Evolutionary conservation across 2,888 invertebrate genomes (phyloP), one percentile per base, ranked within the genome.

Genomic region (Ornithoptera priamus): DNA sequence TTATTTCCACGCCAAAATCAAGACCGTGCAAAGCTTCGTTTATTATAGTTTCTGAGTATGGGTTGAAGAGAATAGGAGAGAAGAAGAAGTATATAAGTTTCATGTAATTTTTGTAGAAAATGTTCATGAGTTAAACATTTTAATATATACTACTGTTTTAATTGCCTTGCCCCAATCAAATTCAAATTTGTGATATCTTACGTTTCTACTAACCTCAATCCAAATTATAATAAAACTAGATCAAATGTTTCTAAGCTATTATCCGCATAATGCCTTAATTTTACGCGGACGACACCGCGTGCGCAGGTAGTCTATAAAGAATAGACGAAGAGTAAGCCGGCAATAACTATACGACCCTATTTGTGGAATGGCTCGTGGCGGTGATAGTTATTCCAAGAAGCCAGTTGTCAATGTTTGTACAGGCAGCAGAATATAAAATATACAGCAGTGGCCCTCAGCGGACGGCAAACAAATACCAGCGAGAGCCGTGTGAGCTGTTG

Each of bases 401-500:
- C 84, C 86, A 86, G 86, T 87, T 86, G 87, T 80, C 77, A 75
- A 72, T 87, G 85, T 88, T 89, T 87, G 80, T 79, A 81, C 82
- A 85, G 84, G 83, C 82, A 85, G 84, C 82, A 82, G 82, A 82
- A 81, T 85, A 85, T 87, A 86, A 87, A 86, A 87, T 87, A 88
- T 84, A 88, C 87, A 83, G 81, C 80, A 79, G 80, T 75, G 79
- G 78, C 81, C 79, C 85, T 85, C 75, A 75, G 75, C 81, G 80
- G 82, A 79, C 80, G 77, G 78, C 81, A 84, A 88, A 87, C 86
- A 89, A 86, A 88, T 84, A 83, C 18, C 30, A 53, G 20, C 62
- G 20, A 98, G 89, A 18, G 39, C 36, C 42, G 61, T n/a, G 50
- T 39, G 62, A 93, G 93, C 98, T 98, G 93, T 98, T 98, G 67